Evolutionary conservation across 2,797 vertebrate species (phyloP).

Genomic region (Danio aesculapii): DNA sequence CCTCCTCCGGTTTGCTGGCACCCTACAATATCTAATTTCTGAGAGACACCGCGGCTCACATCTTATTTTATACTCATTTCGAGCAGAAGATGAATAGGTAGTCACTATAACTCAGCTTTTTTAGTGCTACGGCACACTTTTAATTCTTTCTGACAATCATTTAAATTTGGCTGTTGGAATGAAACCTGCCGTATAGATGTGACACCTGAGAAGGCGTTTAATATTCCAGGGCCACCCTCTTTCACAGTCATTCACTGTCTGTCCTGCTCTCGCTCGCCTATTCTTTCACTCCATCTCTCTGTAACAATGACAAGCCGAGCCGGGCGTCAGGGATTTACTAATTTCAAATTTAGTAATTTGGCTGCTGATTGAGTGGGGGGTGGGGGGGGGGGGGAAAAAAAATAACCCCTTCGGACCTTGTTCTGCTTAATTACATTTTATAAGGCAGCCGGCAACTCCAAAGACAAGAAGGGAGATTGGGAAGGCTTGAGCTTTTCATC

Average conservation of each 20-base stretch:
- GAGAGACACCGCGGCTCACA: slow-evolving; percentile 64
- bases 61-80: slow-evolving; percentile 60
- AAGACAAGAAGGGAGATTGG: slow-evolving; percentile 78
- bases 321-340: slow-evolving; percentile 76
- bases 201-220: slow-evolving; percentile 73
- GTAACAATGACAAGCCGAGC: slow-evolving; percentile 69
- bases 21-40: slow-evolving; percentile 72
- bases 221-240: slow-evolving; percentile 66
- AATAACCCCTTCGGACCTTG: slow-evolving; percentile 73
- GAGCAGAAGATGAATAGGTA: slow-evolving; percentile 51
- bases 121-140: slow-evolving; percentile 59
- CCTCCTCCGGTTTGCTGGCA: slow-evolving; percentile 44
- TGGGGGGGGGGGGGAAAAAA: slow-evolving; percentile 20
- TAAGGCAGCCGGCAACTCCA: slow-evolving; percentile 76
- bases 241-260: slow-evolving; percentile 47
- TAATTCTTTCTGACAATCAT: slow-evolving; percentile 73
- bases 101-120: slow-evolving; percentile 64
- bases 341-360: slow-evolving; percentile 79
- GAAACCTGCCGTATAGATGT: slow-evolving; percentile 70
- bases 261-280: slow-evolving; percentile 29
- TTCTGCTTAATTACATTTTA: slow-evolving; percentile 86
- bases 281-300: slow-evolving; percentile 48
- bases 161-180: slow-evolving; percentile 73
- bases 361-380: slow-evolving; percentile 77
- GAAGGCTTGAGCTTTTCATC: slow-evolving; percentile 69